Conservation (phyloP, 2,797 vertebrate genomes). For the Syngnathus rostellatus region DNA sequence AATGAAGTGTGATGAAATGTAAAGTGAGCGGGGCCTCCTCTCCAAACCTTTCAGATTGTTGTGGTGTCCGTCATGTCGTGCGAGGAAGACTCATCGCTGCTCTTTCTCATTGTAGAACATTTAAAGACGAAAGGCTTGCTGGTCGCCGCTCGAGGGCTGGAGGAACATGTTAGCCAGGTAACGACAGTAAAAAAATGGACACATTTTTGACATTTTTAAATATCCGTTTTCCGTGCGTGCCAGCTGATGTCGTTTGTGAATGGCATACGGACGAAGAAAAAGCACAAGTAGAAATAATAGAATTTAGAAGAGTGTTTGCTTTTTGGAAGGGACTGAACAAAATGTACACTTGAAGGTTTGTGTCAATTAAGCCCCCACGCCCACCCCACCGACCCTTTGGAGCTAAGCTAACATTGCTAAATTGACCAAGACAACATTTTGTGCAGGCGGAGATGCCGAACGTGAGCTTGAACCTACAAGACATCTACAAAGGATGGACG, state of each 20-base stretch:
- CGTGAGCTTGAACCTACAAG: slow-evolving; percentile 36
- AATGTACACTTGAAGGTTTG: not conserved
- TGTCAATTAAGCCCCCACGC: not conserved
- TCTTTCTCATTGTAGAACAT: slow-evolving; percentile 57
- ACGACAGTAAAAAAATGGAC: slow-evolving; percentile 5
- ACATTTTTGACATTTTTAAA: not conserved
- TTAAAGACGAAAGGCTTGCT: slow-evolving; percentile 51
- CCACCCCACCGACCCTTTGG: not conserved
- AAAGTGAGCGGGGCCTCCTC: not conserved
- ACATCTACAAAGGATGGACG: slow-evolving; percentile 55
- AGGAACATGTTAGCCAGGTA: slow-evolving; percentile 56
- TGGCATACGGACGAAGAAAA: not conserved
- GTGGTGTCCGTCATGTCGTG: slow-evolving; percentile 32
- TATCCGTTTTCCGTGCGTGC: not conserved
- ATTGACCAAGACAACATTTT: not conserved
- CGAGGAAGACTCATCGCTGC: slow-evolving; percentile 42
- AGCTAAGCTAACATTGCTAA: not conserved
- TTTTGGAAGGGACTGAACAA: not conserved
- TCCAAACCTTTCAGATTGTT: not conserved
- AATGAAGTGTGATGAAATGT: not conserved
- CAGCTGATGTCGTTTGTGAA: not conserved
- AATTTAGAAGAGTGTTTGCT: not conserved
- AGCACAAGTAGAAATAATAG: not conserved
- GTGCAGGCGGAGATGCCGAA: slow-evolving; percentile 38
- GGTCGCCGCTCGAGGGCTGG: slow-evolving; percentile 53